A percentile compares a stretch with the other conserved stretches of the same genome.
Conservation (phyloP, 1,140 invertebrate genomes). For the Heliconius congener region DNA sequence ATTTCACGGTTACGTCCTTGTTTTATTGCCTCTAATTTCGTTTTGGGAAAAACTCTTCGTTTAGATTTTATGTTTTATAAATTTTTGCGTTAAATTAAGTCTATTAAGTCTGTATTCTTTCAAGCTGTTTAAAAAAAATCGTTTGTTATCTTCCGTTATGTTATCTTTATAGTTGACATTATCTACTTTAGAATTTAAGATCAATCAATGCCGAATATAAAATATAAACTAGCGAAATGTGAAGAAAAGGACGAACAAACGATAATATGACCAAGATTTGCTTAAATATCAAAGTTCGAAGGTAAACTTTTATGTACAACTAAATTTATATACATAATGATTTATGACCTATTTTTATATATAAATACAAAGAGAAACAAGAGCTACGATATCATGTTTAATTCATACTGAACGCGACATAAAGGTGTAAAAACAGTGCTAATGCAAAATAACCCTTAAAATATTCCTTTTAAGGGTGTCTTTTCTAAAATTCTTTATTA, state of each 20-base stretch:
- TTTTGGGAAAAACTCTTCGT: too few species aligned
- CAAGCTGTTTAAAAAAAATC: too few species aligned
- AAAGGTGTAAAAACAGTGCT: background rate
- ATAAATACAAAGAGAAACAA: conserved; percentile 15
- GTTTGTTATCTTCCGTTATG: too few species aligned
- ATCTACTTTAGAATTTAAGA: too few species aligned
- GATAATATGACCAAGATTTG: background rate
- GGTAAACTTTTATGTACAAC: too few species aligned
- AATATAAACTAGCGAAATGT: background rate
- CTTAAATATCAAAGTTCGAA: background rate
- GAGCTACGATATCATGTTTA: conserved; percentile 18
- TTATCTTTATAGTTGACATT: too few species aligned
- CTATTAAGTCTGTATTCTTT: too few species aligned
- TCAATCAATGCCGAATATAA: background rate
- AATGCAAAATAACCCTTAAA: background rate
- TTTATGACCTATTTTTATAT: conserved; percentile 9
- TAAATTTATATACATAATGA: background rate
- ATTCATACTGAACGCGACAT: background rate
- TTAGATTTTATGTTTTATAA: too few species aligned
- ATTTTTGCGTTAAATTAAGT: too few species aligned
- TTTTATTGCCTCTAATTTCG: too few species aligned
- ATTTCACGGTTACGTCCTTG: too few species aligned
- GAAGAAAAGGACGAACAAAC: background rate
- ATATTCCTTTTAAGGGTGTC: background rate
- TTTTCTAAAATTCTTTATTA: background rate